Conservation (phyloP, 2,797 vertebrate genomes). For the Pseudocheirus occidentalis region DNA sequence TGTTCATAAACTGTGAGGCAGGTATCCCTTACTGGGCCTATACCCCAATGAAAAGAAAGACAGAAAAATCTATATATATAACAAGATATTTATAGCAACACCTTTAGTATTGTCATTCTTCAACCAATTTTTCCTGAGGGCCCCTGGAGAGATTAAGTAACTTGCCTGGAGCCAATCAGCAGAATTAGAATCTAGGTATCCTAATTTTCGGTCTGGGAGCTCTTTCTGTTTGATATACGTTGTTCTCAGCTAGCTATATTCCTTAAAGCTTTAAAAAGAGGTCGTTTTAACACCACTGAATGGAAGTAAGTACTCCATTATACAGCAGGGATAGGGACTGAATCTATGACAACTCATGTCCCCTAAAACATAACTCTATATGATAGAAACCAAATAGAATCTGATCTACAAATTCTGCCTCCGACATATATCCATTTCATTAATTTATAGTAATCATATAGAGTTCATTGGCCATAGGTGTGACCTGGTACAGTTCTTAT, state of each 20-base stretch:
- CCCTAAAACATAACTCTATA: background rate
- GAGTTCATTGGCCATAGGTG: background rate
- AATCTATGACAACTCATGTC: background rate
- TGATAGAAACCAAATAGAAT: background rate
- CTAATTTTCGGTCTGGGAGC: background rate
- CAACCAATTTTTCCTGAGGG: background rate
- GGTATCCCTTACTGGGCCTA: background rate
- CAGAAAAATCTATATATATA: background rate
- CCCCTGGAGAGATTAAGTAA: constrained; percentile 5
- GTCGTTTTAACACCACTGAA: background rate
- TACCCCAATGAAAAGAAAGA: background rate
- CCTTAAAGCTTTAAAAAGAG: constrained; percentile 17
- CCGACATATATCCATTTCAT: background rate
- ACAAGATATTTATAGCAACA: background rate
- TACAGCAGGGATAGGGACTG: background rate
- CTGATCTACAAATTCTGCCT: background rate
- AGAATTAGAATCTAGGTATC: background rate
- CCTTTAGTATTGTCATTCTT: background rate
- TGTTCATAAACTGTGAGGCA: background rate
- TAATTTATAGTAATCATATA: background rate
- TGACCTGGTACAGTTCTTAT: background rate
- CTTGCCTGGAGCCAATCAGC: background rate
- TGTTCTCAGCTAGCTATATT: background rate
- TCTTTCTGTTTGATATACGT: constrained; percentile 20
- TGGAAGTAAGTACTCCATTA: background rate